Evolutionary conservation across 2,888 invertebrate species (phyloP).

Genomic region (Leptopterna dolabrata): DNA sequence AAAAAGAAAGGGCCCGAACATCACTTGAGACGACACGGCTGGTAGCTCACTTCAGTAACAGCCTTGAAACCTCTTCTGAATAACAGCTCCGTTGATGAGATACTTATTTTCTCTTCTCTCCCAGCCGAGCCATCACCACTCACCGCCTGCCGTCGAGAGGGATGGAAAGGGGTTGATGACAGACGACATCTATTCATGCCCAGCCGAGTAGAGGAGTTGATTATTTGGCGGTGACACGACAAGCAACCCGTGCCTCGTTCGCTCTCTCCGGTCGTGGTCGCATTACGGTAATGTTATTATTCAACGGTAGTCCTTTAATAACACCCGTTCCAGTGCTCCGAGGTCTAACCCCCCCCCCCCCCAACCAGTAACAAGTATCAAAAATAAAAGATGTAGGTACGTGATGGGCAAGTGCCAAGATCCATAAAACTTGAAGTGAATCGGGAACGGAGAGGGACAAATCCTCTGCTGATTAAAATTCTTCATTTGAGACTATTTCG

Average conservation of each 20-base stretch:
- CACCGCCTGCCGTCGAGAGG: not conserved
- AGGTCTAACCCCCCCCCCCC: too few species aligned
- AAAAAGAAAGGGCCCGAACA: not conserved
- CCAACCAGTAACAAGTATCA: too few species aligned
- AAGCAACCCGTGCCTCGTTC: not conserved
- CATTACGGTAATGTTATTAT: constrained; percentile 25
- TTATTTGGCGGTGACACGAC: constrained; percentile 30
- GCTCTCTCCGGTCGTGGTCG: not conserved
- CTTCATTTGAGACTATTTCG: too few species aligned
- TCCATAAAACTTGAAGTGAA: too few species aligned
- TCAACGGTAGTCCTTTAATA: not conserved
- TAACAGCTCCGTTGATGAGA: constrained; percentile 47
- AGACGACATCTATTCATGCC: constrained; percentile 45
- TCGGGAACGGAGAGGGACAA: too few species aligned
- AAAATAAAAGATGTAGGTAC: too few species aligned
- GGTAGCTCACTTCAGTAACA: constrained; percentile 25
- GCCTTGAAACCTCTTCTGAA: constrained; percentile 40
- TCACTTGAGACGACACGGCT: constrained; percentile 29
- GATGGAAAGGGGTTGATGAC: constrained; percentile 22
- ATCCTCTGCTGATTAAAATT: too few species aligned
- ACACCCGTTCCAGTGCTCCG: not conserved
- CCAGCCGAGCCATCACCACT: constrained; percentile 13
- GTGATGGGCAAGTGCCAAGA: too few species aligned
- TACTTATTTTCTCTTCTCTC: constrained; percentile 9
- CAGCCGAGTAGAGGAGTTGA: constrained; percentile 44